Percentiles rank a stretch among this genome's conserved stretches.
Conservation (phyloP, 2,888 invertebrate species). For the Chrysina gloriosa region DNA sequence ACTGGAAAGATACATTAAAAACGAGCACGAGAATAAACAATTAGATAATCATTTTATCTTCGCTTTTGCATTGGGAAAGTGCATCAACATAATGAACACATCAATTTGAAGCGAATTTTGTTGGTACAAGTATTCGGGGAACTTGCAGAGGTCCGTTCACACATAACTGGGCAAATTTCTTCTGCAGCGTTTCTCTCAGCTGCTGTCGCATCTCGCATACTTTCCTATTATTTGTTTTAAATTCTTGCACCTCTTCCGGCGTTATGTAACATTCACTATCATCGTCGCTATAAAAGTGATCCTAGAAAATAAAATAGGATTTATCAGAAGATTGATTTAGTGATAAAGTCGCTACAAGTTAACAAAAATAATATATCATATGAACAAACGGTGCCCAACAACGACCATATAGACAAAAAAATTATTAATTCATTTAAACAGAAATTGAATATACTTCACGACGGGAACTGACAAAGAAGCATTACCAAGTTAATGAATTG, state of each 20-base stretch:
- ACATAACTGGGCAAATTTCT: conserved; percentile 86
- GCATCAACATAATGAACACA: conserved; percentile 39
- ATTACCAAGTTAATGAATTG: no score
- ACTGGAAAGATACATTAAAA: conserved; percentile 21
- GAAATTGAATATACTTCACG: no score
- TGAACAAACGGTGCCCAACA: no score
- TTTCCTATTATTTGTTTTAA: conserved; percentile 82
- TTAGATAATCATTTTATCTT: conserved; percentile 33
- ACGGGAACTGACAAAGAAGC: no score
- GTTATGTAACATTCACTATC: conserved; percentile 84
- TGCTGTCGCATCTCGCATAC: conserved; percentile 84
- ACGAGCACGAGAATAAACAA: neutral
- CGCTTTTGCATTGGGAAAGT: conserved; percentile 36
- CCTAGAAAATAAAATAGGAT: conserved; percentile 66
- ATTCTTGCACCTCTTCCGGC: conserved; percentile 88
- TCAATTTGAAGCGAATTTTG: conserved; percentile 63
- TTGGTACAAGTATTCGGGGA: conserved; percentile 61
- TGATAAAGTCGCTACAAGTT: no score
- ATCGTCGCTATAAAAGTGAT: conserved; percentile 82
- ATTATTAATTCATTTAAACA: no score
- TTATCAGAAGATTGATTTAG: neutral
- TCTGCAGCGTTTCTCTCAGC: conserved; percentile 82
- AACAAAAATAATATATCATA: no score
- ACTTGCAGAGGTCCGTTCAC: conserved; percentile 66
- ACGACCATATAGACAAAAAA: no score